phyloP scores from a whole-genome alignment of 2,113 vertebrate genomes.

The Corythornis madagascariensis region DNA sequence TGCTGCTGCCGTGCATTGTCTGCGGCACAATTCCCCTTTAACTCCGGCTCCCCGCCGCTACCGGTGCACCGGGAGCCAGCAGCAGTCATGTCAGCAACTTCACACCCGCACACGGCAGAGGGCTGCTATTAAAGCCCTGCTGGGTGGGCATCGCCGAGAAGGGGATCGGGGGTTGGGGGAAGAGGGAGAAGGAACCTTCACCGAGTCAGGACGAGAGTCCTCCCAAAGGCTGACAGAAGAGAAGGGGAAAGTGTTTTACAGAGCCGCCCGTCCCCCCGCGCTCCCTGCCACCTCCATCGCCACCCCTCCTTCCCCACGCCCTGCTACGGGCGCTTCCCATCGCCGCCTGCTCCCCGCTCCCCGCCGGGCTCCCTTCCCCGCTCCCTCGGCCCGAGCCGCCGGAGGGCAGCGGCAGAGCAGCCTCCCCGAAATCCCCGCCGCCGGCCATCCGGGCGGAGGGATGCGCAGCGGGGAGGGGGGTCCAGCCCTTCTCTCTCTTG shows the following conservation, averaged over 20 bases:
- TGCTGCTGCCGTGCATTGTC: slow-evolving; percentile 73
- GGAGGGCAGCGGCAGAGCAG: not conserved
- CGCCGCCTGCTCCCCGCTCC: not conserved
- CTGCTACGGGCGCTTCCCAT: not conserved
- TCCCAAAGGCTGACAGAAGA: slow-evolving; percentile 77
- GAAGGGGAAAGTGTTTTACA: slow-evolving; percentile 70
- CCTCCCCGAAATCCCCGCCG: not conserved
- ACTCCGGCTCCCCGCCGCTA: slow-evolving; percentile 41
- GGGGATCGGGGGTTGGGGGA: slow-evolving; percentile 19
- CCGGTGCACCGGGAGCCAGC: slow-evolving; percentile 56
- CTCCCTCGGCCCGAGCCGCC: not conserved
- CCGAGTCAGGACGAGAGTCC: slow-evolving; percentile 70
- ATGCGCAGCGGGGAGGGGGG: not conserved
- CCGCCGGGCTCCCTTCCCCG: not conserved
- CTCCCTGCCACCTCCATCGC: not conserved
- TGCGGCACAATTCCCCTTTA: slow-evolving; percentile 70
- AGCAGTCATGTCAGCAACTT: slow-evolving; percentile 63
- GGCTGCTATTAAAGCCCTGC: slow-evolving; percentile 25
- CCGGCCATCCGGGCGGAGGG: not conserved
- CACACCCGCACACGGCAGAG: not conserved
- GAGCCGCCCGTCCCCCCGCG: not conserved
- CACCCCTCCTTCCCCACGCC: slow-evolving; percentile 1
- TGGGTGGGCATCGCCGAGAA: slow-evolving; percentile 38
- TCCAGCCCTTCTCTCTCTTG: slow-evolving; percentile 37
- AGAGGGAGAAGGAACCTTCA: slow-evolving; percentile 68